phyloP scores from a whole-genome alignment of 1,140 invertebrate genomes.

The Lethrus apterus region DNA sequence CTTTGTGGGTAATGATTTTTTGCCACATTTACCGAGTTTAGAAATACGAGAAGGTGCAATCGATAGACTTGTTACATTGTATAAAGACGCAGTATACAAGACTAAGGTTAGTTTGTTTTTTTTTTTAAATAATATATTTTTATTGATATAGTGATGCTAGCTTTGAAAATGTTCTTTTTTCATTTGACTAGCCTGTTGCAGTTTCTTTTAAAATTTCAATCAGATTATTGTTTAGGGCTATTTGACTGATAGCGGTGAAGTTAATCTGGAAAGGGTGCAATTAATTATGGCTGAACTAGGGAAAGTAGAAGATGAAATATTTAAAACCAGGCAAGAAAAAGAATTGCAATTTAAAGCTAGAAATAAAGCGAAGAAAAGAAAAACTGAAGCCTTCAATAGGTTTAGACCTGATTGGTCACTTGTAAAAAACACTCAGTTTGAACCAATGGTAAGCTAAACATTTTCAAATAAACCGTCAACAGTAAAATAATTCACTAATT shows the following conservation, averaged over 20 bases:
- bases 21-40: constrained; percentile 95
- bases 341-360: constrained; percentile 75
- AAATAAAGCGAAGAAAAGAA: constrained; percentile 62
- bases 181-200: constrained; percentile 2
- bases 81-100: constrained; percentile 92
- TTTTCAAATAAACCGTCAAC: not conserved
- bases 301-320: constrained; percentile 95
- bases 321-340: constrained; percentile 80
- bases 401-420: constrained; percentile 61
- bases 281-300: constrained; percentile 91
- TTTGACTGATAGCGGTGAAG: constrained; percentile 90
- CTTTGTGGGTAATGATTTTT: constrained; percentile 99
- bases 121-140: not conserved
- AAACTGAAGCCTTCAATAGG: constrained; percentile 44
- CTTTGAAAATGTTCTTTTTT: not conserved
- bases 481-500: not conserved
- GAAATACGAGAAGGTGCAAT: constrained; percentile 98
- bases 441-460: constrained; percentile 51
- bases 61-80: constrained; percentile 86
- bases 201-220: constrained; percentile 6
- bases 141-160: not conserved
- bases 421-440: constrained; percentile 63
- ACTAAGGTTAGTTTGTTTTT: constrained; percentile 56
- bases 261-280: constrained; percentile 88
- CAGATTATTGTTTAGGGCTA: constrained; percentile 63